Evolutionary conservation across 2,113 vertebrate genomes (phyloP), one percentile per base, ranked within the genome.

Genomic region (Oreocharis arfaki): DNA sequence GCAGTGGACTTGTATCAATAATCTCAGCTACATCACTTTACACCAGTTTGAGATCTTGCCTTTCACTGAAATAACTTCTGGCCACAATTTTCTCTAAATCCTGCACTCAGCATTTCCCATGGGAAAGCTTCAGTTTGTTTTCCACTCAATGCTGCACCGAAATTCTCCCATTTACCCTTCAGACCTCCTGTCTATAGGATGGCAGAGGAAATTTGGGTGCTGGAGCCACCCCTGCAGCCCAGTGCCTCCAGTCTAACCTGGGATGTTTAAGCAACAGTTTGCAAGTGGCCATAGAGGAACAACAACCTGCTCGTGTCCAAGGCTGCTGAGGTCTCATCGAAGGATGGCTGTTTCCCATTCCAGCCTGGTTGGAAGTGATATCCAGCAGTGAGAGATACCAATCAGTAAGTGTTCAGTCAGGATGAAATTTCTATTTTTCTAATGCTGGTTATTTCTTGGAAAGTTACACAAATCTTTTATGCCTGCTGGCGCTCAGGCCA

Each of bases 271-370:
- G 35, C 13, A 61, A 41, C 16, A 56, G 27, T 64, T 76, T 73
- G 23, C 37, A 75, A 81, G 18, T 53, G 61, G 74, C 35, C 42
- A 2, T 1, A 22, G 13, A 64, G 83, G 67, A 86, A 44, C 6
- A 63, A 18, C 30, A 2, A 28, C 35, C 59, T n/a, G 37, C 70
- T 76, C 13, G 41, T 71, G 69, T 35, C 90, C 65, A 35, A 47
- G 39, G 71, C 81, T 56, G 83, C 69, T 82, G 95, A 97, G 88
- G 65, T 83, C 69, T 32, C 37, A 32, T n/a, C 0, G 3, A 71
- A 61, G 53, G 89, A 67, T 87, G 79, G 69, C 64, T 92, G 47
- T 90, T 90, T 89, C 83, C 81, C 75, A 5, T 37, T 56, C 9
- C 73, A 90, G 79, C 71, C 83, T 76, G 83, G 33, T 57, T 86